These are phyloP conservation scores for Athalia circularis DNA, from an alignment of 2,888 invertebrate species.

Conservation along the genomic window DNA sequence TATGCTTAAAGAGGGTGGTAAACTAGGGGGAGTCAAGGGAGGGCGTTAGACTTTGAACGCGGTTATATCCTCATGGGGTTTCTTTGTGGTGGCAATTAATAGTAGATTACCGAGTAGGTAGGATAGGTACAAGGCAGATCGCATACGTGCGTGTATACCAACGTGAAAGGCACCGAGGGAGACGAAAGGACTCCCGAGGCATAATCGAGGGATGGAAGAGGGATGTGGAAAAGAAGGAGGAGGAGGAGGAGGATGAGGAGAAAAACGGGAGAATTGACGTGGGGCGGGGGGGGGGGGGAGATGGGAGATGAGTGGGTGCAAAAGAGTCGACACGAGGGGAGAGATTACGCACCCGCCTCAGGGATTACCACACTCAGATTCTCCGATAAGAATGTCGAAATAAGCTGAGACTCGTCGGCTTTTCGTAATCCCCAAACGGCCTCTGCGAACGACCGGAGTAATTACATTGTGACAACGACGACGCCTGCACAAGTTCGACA, in stretches of 20 bases:
- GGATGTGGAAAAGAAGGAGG: constrained; percentile 48
- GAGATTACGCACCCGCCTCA: constrained; percentile 70
- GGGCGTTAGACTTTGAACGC: constrained; percentile 55
- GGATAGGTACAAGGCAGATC: neutral
- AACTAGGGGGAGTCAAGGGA: constrained; percentile 34
- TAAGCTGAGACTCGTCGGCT: constrained; percentile 63
- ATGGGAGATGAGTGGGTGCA: constrained; percentile 47
- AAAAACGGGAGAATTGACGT: constrained; percentile 31
- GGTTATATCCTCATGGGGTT: constrained; percentile 57
- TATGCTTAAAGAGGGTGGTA: constrained; percentile 37
- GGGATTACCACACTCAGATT: constrained; percentile 72
- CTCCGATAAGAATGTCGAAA: constrained; percentile 73
- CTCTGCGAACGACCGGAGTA: constrained; percentile 64
- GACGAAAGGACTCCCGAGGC: constrained; percentile 30
- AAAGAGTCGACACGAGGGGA: constrained; percentile 49
- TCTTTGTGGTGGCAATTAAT: constrained; percentile 72
- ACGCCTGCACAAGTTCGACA: constrained; percentile 29
- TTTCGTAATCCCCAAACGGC: constrained; percentile 63
- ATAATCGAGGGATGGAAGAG: constrained; percentile 34
- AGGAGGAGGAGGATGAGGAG: constrained; percentile 52
- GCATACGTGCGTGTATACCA: no score
- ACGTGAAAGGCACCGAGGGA: constrained; percentile 37
- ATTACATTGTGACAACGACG: constrained; percentile 69
- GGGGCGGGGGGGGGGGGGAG: constrained; percentile 50
- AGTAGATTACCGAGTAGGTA: constrained; percentile 68